Percentiles rank a stretch among this genome's conserved stretches.
phyloP scores from a whole-genome alignment of 2,888 invertebrate species.

The Terebella lapidaria region DNA sequence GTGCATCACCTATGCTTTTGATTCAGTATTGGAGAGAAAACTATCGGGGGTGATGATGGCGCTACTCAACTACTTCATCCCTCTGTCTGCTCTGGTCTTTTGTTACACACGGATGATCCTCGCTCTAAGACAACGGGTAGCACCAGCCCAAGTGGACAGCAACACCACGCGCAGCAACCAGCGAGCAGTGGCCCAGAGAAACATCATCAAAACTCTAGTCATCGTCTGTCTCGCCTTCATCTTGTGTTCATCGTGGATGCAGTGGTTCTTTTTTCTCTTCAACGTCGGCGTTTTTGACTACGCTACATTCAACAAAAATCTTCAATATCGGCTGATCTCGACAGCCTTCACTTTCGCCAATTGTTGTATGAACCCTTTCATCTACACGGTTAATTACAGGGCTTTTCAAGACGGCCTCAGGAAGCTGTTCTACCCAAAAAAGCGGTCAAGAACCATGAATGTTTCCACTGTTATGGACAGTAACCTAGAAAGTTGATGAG shows the following conservation, averaged over 20 bases:
- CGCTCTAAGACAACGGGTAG: conserved; percentile 6
- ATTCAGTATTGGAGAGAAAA: conserved; percentile 5
- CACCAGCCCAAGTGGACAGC: not conserved
- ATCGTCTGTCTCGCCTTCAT: not conserved
- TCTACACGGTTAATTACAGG: conserved; percentile 1
- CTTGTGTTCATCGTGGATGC: not conserved
- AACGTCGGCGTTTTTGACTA: not conserved
- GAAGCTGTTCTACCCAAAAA: too few species aligned
- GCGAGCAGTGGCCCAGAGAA: not conserved
- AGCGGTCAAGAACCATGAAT: too few species aligned
- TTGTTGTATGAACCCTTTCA: conserved; percentile 9
- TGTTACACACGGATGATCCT: conserved; percentile 21
- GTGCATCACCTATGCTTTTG: conserved; percentile 17
- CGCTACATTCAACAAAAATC: too few species aligned
- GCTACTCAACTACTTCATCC: conserved; percentile 17
- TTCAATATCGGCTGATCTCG: not conserved
- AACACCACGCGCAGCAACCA: not conserved
- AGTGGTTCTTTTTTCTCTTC: not conserved
- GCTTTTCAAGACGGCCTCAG: not conserved
- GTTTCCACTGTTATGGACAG: too few species aligned
- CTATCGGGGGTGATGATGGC: conserved; percentile 11
- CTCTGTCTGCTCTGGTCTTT: conserved; percentile 14
- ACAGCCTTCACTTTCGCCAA: conserved; percentile 2
- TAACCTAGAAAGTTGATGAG: too few species aligned
- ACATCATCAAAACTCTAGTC: conserved; percentile 3